phyloP scores from a whole-genome alignment of 1,140 invertebrate genomes.

The Cydia strobilella region DNA sequence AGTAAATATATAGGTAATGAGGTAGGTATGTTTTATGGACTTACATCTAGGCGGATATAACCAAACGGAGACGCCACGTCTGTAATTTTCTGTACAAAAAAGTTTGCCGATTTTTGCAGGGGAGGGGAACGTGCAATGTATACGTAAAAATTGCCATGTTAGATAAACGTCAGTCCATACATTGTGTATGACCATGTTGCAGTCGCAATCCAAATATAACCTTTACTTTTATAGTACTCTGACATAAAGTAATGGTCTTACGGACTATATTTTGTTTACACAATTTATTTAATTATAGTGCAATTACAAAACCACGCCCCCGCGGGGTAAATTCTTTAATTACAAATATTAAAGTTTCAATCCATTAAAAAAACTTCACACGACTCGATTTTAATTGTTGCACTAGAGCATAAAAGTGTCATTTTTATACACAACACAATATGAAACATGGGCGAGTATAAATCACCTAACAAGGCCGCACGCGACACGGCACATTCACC shows the following conservation, averaged over 20 bases:
- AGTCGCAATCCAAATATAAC: too few relatives aligned
- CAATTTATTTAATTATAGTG: not conserved
- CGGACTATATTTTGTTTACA: not conserved
- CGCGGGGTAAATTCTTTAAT: not conserved
- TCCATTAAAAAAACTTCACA: slow-evolving; percentile 23
- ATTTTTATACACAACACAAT: slow-evolving; percentile 23
- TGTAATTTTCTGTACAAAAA: too few relatives aligned
- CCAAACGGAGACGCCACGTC: too few relatives aligned
- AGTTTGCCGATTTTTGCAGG: too few relatives aligned
- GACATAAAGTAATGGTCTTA: not conserved
- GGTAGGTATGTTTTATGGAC: too few relatives aligned
- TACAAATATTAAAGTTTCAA: slow-evolving; percentile 8
- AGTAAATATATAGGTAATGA: too few relatives aligned
- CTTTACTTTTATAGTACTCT: too few relatives aligned
- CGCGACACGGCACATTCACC: slow-evolving; percentile 12
- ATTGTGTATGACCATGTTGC: too few relatives aligned
- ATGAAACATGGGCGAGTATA: slow-evolving; percentile 24
- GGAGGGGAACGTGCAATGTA: too few relatives aligned
- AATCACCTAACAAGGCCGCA: slow-evolving; percentile 24
- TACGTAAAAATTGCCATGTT: too few relatives aligned
- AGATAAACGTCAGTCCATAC: too few relatives aligned
- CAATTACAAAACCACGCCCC: not conserved
- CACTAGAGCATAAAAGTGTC: slow-evolving; percentile 26
- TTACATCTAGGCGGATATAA: too few relatives aligned
- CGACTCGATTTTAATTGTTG: slow-evolving; percentile 25